Evolutionary conservation across 2,888 invertebrate genomes (phyloP).

Genomic region (Thymelicus acteon): DNA sequence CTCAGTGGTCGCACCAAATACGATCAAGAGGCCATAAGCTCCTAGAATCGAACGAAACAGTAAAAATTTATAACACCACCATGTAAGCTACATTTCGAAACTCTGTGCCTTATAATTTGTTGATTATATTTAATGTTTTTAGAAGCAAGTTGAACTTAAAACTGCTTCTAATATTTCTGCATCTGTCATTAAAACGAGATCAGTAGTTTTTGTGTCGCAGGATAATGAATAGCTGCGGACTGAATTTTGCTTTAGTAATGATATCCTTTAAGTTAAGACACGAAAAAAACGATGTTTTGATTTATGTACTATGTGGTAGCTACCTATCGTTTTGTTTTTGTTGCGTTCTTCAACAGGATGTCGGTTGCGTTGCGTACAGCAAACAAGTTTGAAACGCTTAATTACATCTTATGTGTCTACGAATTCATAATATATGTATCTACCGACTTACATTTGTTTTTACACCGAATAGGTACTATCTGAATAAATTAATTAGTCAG

Average conservation of each 20-base stretch:
- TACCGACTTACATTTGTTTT: constrained; percentile 15
- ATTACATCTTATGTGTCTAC: background rate
- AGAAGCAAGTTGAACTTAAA: background rate
- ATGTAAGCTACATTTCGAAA: background rate
- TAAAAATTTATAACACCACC: background rate
- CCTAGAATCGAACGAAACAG: background rate
- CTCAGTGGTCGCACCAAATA: constrained; percentile 14
- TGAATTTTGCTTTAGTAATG: constrained; percentile 26
- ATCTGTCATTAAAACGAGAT: constrained; percentile 32
- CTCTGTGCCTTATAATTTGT: background rate
- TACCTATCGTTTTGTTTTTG: constrained; percentile 17
- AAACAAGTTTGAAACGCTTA: constrained; percentile 4
- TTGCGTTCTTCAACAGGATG: constrained; percentile 18
- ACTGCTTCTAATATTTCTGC: constrained; percentile 19
- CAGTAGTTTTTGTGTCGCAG: constrained; percentile 25
- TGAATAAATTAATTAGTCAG: constrained; percentile 22
- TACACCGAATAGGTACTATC: background rate
- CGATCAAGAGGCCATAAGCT: background rate
- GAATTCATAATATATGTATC: background rate
- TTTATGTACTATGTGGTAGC: constrained; percentile 23
- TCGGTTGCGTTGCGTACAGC: background rate
- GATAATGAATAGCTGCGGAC: constrained; percentile 31
- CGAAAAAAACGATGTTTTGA: constrained; percentile 17
- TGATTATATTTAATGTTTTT: constrained; percentile 6
- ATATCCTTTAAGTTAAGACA: constrained; percentile 28